Evolutionary conservation across 2,888 invertebrate species (phyloP).

Genomic region (Dolichopus griseipennis): DNA sequence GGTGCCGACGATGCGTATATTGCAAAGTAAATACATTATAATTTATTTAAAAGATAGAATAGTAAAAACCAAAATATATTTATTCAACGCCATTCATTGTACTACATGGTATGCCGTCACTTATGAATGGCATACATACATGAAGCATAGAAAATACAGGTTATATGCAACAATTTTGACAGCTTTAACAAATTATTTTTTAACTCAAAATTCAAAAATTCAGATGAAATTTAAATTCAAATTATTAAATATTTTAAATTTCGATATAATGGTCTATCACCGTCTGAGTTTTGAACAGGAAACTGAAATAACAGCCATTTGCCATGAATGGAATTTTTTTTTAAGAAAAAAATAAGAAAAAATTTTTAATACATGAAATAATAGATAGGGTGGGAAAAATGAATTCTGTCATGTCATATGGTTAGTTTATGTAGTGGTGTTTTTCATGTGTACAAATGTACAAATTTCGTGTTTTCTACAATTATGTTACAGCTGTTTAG

Average conservation of each 20-base stretch:
- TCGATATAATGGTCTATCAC: neutral
- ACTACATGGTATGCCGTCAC: no score
- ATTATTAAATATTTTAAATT: neutral
- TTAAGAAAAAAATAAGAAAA: neutral
- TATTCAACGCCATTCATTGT: no score
- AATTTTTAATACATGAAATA: neutral
- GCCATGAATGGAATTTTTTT: slow-evolving; percentile 3
- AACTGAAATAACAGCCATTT: neutral
- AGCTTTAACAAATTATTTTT: no score
- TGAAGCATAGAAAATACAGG: no score
- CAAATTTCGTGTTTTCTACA: neutral
- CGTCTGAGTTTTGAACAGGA: neutral
- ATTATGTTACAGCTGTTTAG: neutral
- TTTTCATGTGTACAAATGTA: slow-evolving; percentile 3
- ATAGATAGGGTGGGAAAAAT: slow-evolving; percentile 3
- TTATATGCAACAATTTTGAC: no score
- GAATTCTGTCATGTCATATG: neutral
- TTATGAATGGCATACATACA: no score
- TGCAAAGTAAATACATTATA: no score
- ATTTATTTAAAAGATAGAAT: no score
- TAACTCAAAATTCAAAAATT: no score
- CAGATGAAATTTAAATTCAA: no score
- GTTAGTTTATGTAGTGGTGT: neutral
- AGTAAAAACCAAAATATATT: no score
- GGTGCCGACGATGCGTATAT: no score